Conservation (phyloP, 2,888 invertebrate species). For the Synanthedon myopaeformis region DNA sequence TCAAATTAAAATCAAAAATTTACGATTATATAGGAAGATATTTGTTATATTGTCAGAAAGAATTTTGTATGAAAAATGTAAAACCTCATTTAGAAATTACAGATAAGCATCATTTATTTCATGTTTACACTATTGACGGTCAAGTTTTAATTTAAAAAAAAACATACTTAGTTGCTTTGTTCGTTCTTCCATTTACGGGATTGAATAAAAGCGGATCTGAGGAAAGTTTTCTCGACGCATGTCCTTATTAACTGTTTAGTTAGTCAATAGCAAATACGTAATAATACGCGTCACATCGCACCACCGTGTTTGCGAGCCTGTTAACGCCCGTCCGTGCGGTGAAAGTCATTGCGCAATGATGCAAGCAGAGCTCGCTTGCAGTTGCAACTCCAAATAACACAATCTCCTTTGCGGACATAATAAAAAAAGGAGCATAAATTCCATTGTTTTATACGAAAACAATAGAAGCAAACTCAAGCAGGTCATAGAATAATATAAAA, state of each 20-base stretch:
- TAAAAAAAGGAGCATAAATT: neutral
- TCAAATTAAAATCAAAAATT: no score
- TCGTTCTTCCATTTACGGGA: no score
- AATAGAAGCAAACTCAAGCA: neutral
- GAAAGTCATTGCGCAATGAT: conserved; percentile 63
- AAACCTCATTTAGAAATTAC: no score
- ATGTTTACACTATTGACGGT: no score
- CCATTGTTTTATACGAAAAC: neutral
- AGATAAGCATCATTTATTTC: no score
- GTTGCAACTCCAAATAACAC: conserved; percentile 16
- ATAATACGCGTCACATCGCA: neutral
- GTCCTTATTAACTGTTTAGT: neutral
- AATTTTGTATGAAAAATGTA: no score
- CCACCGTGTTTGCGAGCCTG: conserved; percentile 7
- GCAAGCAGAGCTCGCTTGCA: conserved; percentile 31
- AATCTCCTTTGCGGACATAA: conserved; percentile 4
- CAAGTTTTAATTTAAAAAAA: no score
- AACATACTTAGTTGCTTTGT: neutral
- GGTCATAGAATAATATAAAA: no score
- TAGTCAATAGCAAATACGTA: neutral
- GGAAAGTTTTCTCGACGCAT: neutral
- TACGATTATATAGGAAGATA: no score
- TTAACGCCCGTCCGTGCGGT: conserved; percentile 24
- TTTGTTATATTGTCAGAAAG: no score
- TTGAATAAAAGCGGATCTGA: no score